A percentile compares a stretch with the other conserved stretches of the same genome.
These are phyloP conservation scores for human DNA, from an alignment of 2,113 vertebrate genomes.

Conservation along the genomic window GRCh38 chr5:128018501-128019000, in stretches of 20 bases:
- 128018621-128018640: not conserved
- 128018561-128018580: constrained; percentile 4
- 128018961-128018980: not conserved
- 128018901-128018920: not conserved
- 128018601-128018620: not conserved
- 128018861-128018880: not conserved
- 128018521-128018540: not conserved
- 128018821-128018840: not conserved
- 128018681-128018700: not conserved
- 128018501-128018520: not conserved
- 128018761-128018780: not conserved
- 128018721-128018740: not conserved
- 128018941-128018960: not conserved
- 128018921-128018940: not conserved
- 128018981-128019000: constrained; percentile 1
- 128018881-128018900: not conserved
- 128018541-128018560: not conserved
- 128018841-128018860: not conserved
- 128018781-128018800: not conserved
- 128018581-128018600: not conserved
- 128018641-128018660: not conserved
- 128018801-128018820: not conserved
- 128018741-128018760: not conserved
- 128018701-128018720: not conserved
- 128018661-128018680: not conserved